phyloP scores from a whole-genome alignment of 2,113 vertebrate genomes.

The Sylvia atricapilla region DNA sequence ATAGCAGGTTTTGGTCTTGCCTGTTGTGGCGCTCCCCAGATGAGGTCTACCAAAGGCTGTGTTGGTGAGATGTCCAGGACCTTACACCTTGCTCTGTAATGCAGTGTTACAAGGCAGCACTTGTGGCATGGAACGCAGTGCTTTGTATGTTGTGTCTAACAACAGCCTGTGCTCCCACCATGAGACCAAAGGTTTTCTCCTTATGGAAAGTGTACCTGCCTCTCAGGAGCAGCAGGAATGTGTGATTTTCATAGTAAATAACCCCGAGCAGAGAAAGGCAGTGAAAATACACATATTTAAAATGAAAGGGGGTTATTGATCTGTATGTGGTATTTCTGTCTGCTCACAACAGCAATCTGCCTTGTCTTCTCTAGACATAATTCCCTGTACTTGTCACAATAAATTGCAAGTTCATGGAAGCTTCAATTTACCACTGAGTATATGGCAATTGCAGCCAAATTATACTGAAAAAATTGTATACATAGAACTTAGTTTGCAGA shows the following conservation, averaged over 20 bases:
- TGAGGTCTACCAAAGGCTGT: not conserved
- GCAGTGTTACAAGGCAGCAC: accelerated
- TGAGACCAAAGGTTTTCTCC: not conserved
- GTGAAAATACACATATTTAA: not conserved
- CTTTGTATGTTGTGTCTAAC: accelerated
- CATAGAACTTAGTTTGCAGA: not conserved
- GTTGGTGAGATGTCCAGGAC: not conserved
- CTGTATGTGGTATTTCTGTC: not conserved
- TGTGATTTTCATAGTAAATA: not conserved
- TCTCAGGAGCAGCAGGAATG: not conserved
- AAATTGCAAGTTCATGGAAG: not conserved
- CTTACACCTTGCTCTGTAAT: not conserved
- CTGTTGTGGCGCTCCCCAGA: not conserved
- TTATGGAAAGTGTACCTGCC: not conserved
- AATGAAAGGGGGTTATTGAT: not conserved
- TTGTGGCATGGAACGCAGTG: not conserved
- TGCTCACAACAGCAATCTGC: not conserved
- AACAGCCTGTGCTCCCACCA: not conserved
- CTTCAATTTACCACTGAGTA: not conserved
- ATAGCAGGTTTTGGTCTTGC: not conserved
- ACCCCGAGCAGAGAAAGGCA: not conserved
- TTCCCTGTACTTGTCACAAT: not conserved
- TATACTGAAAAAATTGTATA: not conserved
- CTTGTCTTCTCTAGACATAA: not conserved
- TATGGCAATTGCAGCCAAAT: not conserved